A percentile compares a stretch with the other conserved stretches of the same genome.
phyloP scores from a whole-genome alignment of 23 tunicate genomes.

The Botrylloides violaceus region DNA sequence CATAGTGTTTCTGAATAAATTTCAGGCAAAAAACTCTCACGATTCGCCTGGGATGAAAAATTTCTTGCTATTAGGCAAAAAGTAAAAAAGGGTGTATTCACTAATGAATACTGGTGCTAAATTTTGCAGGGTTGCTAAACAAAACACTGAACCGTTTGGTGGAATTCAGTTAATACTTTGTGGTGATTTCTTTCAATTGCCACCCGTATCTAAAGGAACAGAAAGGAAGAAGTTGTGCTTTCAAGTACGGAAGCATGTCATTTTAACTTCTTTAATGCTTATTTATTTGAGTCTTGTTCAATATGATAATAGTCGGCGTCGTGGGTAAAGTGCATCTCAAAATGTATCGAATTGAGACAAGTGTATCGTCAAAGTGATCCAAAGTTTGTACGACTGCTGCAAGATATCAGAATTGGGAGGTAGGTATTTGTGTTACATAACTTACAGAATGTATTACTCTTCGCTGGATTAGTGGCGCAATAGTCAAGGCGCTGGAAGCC shows the following conservation, averaged over 20 bases:
- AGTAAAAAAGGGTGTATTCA: too few relatives aligned
- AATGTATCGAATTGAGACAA: conserved; percentile 48
- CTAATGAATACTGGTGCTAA: too few relatives aligned
- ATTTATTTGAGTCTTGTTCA: background rate
- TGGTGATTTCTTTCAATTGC: conserved; percentile 99
- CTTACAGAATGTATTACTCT: too few relatives aligned
- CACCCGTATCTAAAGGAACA: conserved; percentile 82
- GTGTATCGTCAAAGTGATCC: conserved; percentile 77
- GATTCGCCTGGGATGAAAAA: too few relatives aligned
- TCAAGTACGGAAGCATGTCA: conserved; percentile 21
- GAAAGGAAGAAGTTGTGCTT: conserved; percentile 69
- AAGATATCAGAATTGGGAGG: conserved; percentile 74
- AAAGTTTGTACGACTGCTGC: conserved; percentile 43
- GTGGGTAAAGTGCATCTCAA: conserved; percentile 46
- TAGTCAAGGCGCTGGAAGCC: too few relatives aligned
- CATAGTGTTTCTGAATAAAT: too few relatives aligned
- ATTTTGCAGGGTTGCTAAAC: conserved; percentile 23
- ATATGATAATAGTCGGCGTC: conserved; percentile 22
- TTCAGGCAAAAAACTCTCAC: too few relatives aligned
- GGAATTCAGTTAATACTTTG: conserved; percentile 88
- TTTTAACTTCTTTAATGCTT: background rate
- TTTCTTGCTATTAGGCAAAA: too few relatives aligned
- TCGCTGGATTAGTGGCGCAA: too few relatives aligned
- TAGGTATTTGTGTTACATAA: too few relatives aligned
- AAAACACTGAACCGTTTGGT: conserved; percentile 72